Percentiles rank a stretch among this genome's conserved stretches.
Evolutionary conservation across 2,113 vertebrate species (phyloP).

Genomic region (Gyps fulvus): DNA sequence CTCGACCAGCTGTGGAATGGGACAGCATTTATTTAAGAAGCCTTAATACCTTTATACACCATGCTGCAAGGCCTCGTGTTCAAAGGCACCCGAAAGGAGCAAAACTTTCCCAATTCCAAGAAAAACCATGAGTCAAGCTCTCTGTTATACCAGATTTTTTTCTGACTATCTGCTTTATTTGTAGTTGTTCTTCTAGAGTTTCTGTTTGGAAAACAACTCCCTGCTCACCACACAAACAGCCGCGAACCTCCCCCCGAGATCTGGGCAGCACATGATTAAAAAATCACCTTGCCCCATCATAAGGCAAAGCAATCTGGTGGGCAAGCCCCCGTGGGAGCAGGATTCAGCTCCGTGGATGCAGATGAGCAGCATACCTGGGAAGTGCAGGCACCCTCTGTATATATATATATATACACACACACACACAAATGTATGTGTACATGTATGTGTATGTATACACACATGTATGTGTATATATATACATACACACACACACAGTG

Average conservation of each 20-base stretch:
- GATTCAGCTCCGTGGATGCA: accelerated
- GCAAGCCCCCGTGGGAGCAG: neutral
- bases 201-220: neutral
- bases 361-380: neutral
- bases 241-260: accelerated
- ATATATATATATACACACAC: accelerated
- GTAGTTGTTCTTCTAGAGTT: neutral
- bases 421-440: neutral
- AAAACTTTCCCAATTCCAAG: neutral
- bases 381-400: too few relatives aligned
- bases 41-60: neutral
- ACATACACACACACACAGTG: neutral
- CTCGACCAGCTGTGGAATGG: neutral
- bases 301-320: neutral
- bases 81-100: neutral
- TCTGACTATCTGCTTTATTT: neutral
- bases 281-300: neutral
- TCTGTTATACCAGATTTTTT: accelerated
- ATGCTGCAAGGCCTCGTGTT: neutral
- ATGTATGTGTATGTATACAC: too few relatives aligned
- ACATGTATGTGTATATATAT: neutral
- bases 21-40: neutral
- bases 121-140: accelerated
- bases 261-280: neutral
- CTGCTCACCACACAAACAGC: neutral